Evolutionary conservation across 2,888 invertebrate species (phyloP).

Genomic region (Pemphredon lugubris): DNA sequence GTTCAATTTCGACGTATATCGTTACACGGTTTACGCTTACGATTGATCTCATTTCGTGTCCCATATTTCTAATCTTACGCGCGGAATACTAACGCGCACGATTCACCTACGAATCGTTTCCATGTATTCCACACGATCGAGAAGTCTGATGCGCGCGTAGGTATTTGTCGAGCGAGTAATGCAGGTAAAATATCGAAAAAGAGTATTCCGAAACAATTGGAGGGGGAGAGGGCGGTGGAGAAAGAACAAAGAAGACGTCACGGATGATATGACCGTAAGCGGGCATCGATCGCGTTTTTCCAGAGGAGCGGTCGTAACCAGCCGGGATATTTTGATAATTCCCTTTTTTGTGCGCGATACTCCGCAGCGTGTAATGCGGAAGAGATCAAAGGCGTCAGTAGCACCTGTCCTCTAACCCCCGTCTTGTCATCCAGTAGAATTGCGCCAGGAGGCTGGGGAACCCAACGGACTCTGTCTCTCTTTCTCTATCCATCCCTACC

Average conservation of each 20-base stretch:
- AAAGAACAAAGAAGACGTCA: constrained; percentile 42
- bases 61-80: too few species aligned
- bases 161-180: too few species aligned
- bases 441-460: constrained; percentile 74
- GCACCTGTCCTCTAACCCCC: constrained; percentile 80
- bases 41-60: too few species aligned
- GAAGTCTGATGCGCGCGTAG: too few species aligned
- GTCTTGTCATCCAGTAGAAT: constrained; percentile 79
- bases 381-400: constrained; percentile 81
- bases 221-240: constrained; percentile 16
- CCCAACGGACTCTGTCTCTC: constrained; percentile 52
- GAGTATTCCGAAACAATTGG: too few species aligned
- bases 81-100: too few species aligned
- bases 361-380: constrained; percentile 76
- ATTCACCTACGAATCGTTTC: too few species aligned
- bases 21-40: too few species aligned
- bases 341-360: constrained; percentile 74
- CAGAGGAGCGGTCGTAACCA: constrained; percentile 49
- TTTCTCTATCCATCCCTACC: constrained; percentile 23
- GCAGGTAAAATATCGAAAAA: too few species aligned
- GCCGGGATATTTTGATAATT: constrained; percentile 76
- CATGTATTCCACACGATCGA: too few species aligned
- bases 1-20: too few species aligned
- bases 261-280: constrained; percentile 49
- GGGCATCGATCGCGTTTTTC: constrained; percentile 49